Evolutionary conservation across 2,797 vertebrate genomes (phyloP).

Genomic region (Peromyscus nudipes): DNA sequence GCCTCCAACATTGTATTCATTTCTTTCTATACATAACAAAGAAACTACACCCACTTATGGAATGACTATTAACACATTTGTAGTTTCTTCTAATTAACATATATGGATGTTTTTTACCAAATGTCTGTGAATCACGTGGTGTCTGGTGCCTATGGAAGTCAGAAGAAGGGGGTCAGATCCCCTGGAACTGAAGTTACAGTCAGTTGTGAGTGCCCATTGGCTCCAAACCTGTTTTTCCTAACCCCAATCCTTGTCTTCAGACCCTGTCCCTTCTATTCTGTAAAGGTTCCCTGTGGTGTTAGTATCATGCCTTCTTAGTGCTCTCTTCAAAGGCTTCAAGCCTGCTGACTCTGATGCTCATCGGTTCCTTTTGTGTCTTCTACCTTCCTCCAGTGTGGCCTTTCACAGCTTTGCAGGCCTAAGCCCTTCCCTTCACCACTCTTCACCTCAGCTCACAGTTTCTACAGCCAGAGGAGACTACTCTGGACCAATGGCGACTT

Average conservation of each 20-base stretch:
- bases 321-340: neutral
- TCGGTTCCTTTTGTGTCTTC: neutral
- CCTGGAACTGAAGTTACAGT: neutral
- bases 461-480: neutral
- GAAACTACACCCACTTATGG: neutral
- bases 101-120: neutral
- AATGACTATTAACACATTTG: neutral
- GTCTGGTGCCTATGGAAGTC: neutral
- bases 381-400: neutral
- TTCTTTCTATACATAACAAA: slow-evolving; percentile 24
- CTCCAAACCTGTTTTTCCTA: neutral
- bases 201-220: neutral
- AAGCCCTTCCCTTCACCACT: neutral
- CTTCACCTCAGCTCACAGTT: neutral
- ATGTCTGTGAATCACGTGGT: neutral
- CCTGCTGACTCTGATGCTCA: neutral
- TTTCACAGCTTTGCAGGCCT: neutral
- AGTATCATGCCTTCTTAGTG: neutral
- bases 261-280: neutral
- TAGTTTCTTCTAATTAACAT: neutral
- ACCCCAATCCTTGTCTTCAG: neutral
- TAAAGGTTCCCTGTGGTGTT: neutral
- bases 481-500: neutral
- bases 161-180: neutral
- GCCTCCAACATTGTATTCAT: neutral